These are phyloP conservation scores for Podargus strigoides DNA, from an alignment of 2,797 vertebrate genomes.

Conservation along the genomic window DNA sequence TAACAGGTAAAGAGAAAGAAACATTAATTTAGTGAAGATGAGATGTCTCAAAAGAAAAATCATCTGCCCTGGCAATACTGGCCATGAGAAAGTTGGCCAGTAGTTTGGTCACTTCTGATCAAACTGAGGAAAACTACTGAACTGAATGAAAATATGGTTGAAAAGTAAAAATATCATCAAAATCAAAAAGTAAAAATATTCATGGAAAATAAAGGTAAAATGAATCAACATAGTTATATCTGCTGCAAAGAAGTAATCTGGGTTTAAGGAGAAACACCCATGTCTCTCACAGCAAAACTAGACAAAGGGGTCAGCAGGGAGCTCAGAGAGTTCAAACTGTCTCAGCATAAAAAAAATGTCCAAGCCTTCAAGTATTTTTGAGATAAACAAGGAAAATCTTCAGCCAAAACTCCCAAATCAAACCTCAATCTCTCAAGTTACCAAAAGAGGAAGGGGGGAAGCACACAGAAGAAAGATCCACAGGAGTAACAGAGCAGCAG, in stretches of 20 bases:
- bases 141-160: neutral
- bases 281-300: neutral
- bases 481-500: neutral
- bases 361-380: neutral
- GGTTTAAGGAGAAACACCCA: neutral
- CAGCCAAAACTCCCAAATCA: neutral
- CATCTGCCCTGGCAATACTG: neutral
- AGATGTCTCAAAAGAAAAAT: neutral
- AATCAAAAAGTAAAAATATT: neutral
- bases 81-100: neutral
- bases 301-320: neutral
- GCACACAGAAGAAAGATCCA: rapidly evolving
- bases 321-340: neutral
- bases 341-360: neutral
- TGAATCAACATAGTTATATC: neutral
- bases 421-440: neutral
- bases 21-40: neutral
- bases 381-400: neutral
- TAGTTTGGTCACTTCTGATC: neutral
- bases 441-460: neutral
- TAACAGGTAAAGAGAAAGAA: neutral
- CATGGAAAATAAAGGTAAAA: neutral
- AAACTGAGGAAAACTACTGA: neutral
- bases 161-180: neutral
- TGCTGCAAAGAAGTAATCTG: neutral